phyloP scores from a whole-genome alignment of 2,888 invertebrate species.

The Eupithecia subumbrata region DNA sequence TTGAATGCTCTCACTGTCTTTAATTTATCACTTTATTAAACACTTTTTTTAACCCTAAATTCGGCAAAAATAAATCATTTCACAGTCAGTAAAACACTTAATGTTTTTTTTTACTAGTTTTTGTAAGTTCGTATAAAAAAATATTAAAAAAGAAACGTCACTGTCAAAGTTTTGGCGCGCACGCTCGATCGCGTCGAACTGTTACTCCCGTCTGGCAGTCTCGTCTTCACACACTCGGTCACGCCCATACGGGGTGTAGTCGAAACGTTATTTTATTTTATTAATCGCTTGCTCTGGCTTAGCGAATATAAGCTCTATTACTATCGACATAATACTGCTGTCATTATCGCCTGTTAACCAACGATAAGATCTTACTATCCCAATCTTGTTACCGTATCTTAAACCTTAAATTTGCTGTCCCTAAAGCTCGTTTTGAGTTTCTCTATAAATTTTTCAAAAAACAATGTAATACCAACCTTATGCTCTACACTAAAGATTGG shows the following conservation, averaged over 20 bases:
- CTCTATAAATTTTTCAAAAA: not conserved
- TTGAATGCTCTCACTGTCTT: not conserved
- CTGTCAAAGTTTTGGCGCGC: conserved; percentile 44
- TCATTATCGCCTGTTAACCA: conserved; percentile 53
- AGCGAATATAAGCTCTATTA: conserved; percentile 77
- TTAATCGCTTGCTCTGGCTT: conserved; percentile 64
- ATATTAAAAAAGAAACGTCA: conserved; percentile 19
- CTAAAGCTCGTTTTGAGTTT: conserved; percentile 25
- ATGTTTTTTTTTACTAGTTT: not conserved
- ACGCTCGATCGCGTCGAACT: conserved; percentile 60
- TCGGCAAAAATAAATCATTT: not conserved
- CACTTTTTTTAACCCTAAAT: not conserved
- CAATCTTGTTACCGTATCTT: conserved; percentile 16
- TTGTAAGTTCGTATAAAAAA: not conserved
- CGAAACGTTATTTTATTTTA: conserved; percentile 71
- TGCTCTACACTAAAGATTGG: not conserved
- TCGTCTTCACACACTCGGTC: conserved; percentile 54
- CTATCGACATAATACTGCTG: conserved; percentile 61
- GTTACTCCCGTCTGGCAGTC: conserved; percentile 62
- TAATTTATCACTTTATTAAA: not conserved
- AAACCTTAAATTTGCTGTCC: conserved; percentile 13
- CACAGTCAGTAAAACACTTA: not conserved
- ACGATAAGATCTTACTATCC: conserved; percentile 42
- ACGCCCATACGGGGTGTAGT: conserved; percentile 81
- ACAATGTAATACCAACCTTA: conserved; percentile 42